phyloP scores from a whole-genome alignment of 2,888 invertebrate species.

The Cryptocheilus praepositus region DNA sequence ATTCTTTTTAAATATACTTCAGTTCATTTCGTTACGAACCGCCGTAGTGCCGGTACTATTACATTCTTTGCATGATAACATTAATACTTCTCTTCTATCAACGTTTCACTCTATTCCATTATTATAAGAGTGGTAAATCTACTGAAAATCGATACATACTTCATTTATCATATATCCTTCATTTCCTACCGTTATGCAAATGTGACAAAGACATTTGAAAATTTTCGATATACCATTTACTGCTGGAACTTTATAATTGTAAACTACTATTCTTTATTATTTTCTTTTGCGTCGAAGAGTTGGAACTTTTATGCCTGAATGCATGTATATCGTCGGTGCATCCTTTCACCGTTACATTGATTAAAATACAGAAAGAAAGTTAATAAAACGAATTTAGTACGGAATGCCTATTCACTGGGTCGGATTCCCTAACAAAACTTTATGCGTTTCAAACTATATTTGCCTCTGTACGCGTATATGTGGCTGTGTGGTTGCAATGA shows the following conservation, averaged over 20 bases:
- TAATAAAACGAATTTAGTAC: conserved; percentile 4
- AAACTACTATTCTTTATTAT: conserved; percentile 13
- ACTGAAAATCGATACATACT: conserved; percentile 48
- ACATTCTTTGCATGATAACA: conserved; percentile 60
- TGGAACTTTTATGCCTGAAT: conserved; percentile 9
- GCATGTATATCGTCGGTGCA: conserved; percentile 13
- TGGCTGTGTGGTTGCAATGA: not conserved
- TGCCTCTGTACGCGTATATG: too few relatives aligned
- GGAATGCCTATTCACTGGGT: conserved; percentile 24
- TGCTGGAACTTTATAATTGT: conserved; percentile 29
- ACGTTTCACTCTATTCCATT: conserved; percentile 55
- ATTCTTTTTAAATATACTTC: conserved; percentile 33
- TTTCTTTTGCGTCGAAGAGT: conserved; percentile 25
- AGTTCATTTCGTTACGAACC: conserved; percentile 46
- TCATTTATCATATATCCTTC: conserved; percentile 18
- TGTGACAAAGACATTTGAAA: conserved; percentile 36
- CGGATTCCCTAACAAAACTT: too few relatives aligned
- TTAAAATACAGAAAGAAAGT: conserved; percentile 23
- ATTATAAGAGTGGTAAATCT: conserved; percentile 59
- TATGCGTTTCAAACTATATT: too few relatives aligned
- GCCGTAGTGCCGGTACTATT: conserved; percentile 55
- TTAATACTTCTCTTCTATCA: conserved; percentile 59
- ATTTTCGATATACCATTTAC: conserved; percentile 23
- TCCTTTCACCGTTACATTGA: conserved; percentile 19
- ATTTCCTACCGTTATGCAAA: conserved; percentile 38